Base-by-base conservation (phyloP, 2,797 vertebrate species). In the Urocyon cinereoargenteus region DNA sequence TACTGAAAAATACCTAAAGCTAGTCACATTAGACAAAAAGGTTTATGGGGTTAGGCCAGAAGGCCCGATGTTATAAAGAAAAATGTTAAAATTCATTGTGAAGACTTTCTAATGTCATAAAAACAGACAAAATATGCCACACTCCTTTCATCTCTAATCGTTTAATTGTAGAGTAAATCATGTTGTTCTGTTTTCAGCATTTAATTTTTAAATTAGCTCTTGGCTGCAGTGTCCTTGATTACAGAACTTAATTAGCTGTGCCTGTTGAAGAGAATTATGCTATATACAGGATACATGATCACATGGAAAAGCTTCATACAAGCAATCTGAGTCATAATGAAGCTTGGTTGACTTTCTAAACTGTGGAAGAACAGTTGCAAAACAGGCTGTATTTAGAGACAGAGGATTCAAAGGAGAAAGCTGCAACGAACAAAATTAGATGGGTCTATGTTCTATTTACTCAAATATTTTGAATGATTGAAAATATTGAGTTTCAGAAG, bases 201-300 rank as follows among this genome's bases (percentile, higher is more conserved):
- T 98, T 98, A 85, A 97, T 97, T 97, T 98, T 98, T 98, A 97
- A 98, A 98, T 97, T 97, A 73, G n/a, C 94, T 98, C 96, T 97
- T 79, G 96, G 94, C 83, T 97, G 51, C 77, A 81, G 40, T 28
- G 11, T 94, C 86, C 93, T 98, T 92, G n/a, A 2, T 97, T 97
- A 98, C 0, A 15, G 45, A 96, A 81, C 91, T 97, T 97, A 97
- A 93, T 91, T 94, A 86, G 64, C 62, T 89, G 77, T 0, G 15
- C 16, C 84, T 87, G 89, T 62, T 86, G 94, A 82, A 91, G 21
- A 49, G 34, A 97, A 45, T 97, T 90, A 85, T 22, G 64, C 34
- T 93, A 84, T 16, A 61, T 9, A 92, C 94, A 68, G 89, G 91
- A 97, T 75, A 16, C 64, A 64, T 1, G 34, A 94, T 97, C 93